Conservation (phyloP, 2,113 vertebrate species). For the Indicator maculatus region DNA sequence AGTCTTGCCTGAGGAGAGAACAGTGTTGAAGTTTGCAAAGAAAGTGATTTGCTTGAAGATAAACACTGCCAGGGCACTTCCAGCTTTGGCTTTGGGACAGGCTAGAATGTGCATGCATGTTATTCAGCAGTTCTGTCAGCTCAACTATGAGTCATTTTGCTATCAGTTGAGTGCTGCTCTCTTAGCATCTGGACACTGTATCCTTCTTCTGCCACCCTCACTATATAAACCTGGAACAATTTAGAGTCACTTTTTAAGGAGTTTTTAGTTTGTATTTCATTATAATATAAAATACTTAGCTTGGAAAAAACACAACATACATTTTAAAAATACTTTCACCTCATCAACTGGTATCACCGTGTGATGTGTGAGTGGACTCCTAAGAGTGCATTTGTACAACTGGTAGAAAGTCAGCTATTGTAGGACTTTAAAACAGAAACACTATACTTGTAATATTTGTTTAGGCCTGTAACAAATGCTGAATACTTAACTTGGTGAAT, state of each 20-base stretch:
- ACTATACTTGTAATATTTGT: background rate
- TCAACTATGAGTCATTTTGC: background rate
- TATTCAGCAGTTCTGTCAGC: background rate
- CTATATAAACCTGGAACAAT: background rate
- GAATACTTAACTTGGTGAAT: background rate
- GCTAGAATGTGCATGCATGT: background rate
- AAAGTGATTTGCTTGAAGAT: background rate
- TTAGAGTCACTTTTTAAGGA: background rate
- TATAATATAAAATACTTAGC: background rate
- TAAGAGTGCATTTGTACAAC: rapidly evolving
- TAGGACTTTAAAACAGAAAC: background rate
- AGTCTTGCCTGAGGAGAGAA: background rate
- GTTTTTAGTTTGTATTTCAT: background rate
- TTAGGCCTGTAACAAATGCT: background rate
- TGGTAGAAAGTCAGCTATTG: background rate
- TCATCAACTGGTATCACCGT: background rate
- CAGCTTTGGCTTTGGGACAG: background rate
- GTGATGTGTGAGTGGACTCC: background rate
- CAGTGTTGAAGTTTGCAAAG: background rate
- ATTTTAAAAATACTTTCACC: background rate
- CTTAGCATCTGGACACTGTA: background rate
- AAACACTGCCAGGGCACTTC: background rate
- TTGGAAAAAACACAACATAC: background rate
- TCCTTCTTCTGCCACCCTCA: background rate
- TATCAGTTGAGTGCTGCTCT: background rate